These are phyloP conservation scores for Scolopax bukidnonensis DNA, from an alignment of 2,797 vertebrate species.

Conservation along the genomic window DNA sequence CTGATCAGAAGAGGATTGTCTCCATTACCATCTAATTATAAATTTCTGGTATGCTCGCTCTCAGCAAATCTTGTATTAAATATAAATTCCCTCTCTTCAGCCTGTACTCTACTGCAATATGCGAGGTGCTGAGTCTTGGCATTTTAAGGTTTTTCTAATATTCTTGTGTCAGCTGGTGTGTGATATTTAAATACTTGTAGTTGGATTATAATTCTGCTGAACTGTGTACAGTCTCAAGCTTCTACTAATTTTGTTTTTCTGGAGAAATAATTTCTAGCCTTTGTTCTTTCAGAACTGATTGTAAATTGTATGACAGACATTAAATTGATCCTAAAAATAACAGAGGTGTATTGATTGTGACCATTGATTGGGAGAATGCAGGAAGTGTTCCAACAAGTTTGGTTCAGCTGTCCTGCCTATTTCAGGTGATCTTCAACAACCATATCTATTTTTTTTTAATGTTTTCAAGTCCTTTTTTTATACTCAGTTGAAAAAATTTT, in stretches of 20 bases:
- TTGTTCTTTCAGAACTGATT: not conserved
- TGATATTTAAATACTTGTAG: slow-evolving; percentile 58
- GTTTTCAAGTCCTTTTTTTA: not conserved
- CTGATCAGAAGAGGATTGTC: slow-evolving; percentile 65
- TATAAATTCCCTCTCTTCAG: slow-evolving; percentile 60
- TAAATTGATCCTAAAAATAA: not conserved
- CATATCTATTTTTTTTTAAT: rapidly evolving
- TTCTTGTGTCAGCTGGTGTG: slow-evolving; percentile 38
- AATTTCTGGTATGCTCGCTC: slow-evolving; percentile 43
- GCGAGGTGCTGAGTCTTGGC: slow-evolving; percentile 62
- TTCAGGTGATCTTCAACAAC: not conserved
- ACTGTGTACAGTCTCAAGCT: not conserved
- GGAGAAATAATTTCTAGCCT: not conserved
- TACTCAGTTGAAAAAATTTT: not conserved
- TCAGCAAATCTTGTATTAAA: slow-evolving; percentile 61
- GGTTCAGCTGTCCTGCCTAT: not conserved
- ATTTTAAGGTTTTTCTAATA: slow-evolving; percentile 65
- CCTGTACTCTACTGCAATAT: slow-evolving; percentile 45
- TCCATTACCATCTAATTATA: slow-evolving; percentile 66
- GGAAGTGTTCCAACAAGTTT: not conserved
- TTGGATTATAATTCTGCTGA: slow-evolving; percentile 54
- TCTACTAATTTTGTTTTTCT: slow-evolving; percentile 27
- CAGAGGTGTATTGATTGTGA: not conserved
- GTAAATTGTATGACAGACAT: not conserved
- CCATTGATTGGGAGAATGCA: not conserved